Evolutionary conservation across 1,140 invertebrate genomes (phyloP), one percentile per base, ranked within the genome.

Genomic region (Diabrotica undecimpunctata): DNA sequence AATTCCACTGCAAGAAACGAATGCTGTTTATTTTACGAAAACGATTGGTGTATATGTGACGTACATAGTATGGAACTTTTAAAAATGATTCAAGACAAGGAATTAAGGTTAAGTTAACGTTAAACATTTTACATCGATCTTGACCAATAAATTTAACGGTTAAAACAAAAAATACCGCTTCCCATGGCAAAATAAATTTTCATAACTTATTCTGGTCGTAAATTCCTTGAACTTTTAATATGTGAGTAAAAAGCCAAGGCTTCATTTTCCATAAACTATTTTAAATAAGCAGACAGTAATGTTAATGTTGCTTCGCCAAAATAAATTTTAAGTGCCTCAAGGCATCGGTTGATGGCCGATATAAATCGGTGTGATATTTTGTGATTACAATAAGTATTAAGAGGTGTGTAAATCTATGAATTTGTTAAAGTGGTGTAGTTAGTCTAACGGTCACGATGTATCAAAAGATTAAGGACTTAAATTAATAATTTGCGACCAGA

Each of bases 91-190:
- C n/a, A 46, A 46, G n/a, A 10, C 41, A 46, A 46, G 8, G n/a
- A 46, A 46, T 46, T 46, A 46, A 46, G 41, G 41, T 46, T 46
- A 46, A 46, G n/a, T n/a, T 46, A 46, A 46, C 41, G 41, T 46
- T n/a, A 46, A n/a, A n/a, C 41, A n/a, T 46, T 46, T 46, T 6
- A 6, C n/a, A 3, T 46, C 25, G 25, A 25, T 25, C 25, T 25
- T 25, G 25, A 25, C 25, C 25, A n/a, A 46, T 46, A 46, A 46
- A 46, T 46, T 46, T 46, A 8, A n/a, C 41, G n/a, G 8, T 46
- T 10, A 46, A 46, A 46, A 46, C 8, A 46, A 46, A 25, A 25
- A 25, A 25, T 25, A 25, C 25, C 25, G 41, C n/a, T 46, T 46
- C 41, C n/a, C 41, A 46, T 46, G 41, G n/a, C 41, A 46, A 46